Percentiles rank a stretch among this genome's conserved stretches.
Evolutionary conservation across 2,797 vertebrate genomes (phyloP).

Genomic region (Triplophysa yarkandensis): DNA sequence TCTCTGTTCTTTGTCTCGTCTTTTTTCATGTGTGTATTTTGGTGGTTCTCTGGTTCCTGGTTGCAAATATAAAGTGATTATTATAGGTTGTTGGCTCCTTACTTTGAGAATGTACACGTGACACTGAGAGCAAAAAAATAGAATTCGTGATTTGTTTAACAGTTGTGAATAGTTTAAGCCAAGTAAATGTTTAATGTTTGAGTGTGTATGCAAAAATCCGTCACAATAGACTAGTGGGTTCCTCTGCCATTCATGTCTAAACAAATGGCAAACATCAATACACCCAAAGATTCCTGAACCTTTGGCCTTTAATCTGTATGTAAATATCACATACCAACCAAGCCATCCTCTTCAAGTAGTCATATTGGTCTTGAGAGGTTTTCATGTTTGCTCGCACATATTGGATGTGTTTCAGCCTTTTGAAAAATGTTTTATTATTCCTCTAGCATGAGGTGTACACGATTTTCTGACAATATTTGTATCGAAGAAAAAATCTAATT

Average conservation of each 20-base stretch:
- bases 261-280: constrained; percentile 16
- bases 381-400: constrained; percentile 32
- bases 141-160: too few species aligned
- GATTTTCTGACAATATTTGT: constrained; percentile 18
- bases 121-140: too few species aligned
- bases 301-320: not conserved
- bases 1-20: too few species aligned
- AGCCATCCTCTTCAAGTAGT: not conserved
- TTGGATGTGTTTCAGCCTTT: constrained; percentile 16
- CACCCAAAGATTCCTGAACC: not conserved
- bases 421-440: not conserved
- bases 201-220: too few species aligned
- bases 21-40: too few species aligned
- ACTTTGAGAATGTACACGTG: too few species aligned
- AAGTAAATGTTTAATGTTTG: too few species aligned
- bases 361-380: not conserved
- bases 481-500: constrained; percentile 1
- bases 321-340: constrained; percentile 22
- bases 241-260: not conserved
- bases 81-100: too few species aligned
- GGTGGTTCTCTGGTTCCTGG: too few species aligned
- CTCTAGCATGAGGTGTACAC: constrained; percentile 1
- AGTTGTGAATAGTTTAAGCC: too few species aligned
- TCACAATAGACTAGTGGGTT: too few species aligned
- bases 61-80: too few species aligned